These are phyloP conservation scores for Bungarus multicinctus DNA, from an alignment of 2,113 vertebrate species.

Conservation along the genomic window DNA sequence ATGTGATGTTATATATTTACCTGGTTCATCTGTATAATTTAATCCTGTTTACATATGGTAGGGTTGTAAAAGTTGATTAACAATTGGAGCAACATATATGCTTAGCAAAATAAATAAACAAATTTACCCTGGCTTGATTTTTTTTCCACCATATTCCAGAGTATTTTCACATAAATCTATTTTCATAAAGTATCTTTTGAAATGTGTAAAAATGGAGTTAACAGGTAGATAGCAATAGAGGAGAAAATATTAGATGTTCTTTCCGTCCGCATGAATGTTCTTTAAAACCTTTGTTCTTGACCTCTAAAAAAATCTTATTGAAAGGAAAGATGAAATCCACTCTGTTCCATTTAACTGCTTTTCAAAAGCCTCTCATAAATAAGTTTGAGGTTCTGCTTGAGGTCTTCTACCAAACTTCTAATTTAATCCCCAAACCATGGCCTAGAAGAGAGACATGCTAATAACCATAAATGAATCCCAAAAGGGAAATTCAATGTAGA, in stretches of 20 bases:
- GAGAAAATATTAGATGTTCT: background rate
- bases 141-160: background rate
- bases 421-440: background rate
- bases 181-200: conserved; percentile 11
- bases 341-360: background rate
- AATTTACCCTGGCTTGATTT: background rate
- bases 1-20: background rate
- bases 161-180: background rate
- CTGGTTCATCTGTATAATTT: background rate
- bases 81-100: background rate
- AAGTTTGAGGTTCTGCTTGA: background rate
- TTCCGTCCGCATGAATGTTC: background rate
- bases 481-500: background rate
- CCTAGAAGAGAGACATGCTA: background rate
- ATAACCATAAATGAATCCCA: background rate
- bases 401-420: background rate
- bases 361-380: background rate
- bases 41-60: background rate
- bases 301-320: background rate
- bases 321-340: background rate
- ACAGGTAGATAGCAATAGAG: background rate
- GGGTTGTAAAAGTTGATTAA: background rate
- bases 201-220: background rate
- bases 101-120: background rate
- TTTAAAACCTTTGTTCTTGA: background rate